Conservation (phyloP, 37 sponge, comb jelly and placozoan genomes). For the Halichondria panicea region DNA sequence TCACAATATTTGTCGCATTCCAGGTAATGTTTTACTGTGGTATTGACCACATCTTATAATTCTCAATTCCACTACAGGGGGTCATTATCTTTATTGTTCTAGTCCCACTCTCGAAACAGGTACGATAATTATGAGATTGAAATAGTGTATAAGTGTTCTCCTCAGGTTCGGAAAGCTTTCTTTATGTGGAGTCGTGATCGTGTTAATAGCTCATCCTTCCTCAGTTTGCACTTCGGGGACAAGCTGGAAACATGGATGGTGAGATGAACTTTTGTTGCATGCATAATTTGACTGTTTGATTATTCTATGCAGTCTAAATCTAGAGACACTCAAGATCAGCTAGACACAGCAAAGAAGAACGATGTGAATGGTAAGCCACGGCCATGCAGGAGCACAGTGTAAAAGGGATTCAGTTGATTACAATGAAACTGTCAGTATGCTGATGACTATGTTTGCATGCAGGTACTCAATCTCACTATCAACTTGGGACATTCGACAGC, state of each 20-base stretch:
- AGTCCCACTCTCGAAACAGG: constrained; percentile 16
- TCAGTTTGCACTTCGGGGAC: not conserved
- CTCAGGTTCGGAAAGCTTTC: constrained; percentile 7
- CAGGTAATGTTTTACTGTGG: constrained; percentile 27
- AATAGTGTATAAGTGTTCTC: not conserved
- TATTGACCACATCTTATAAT: not conserved
- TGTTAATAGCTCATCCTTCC: not conserved
- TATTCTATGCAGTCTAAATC: no score
- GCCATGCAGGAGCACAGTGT: no score
- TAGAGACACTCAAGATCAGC: no score
- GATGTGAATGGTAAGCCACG: no score
- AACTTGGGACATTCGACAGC: no score
- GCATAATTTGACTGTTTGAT: no score
- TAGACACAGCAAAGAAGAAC: no score
- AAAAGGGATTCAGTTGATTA: no score
- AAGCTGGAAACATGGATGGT: not conserved
- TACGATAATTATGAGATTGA: not conserved
- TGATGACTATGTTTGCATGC: no score
- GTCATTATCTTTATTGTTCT: constrained; percentile 21
- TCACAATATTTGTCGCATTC: constrained; percentile 43
- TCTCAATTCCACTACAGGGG: constrained; percentile 28
- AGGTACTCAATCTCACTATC: no score
- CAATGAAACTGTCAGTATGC: no score
- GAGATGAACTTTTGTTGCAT: no score
- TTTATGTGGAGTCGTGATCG: not conserved